Base-by-base conservation (phyloP, 2,888 invertebrate species). In the Zaprionus lineosus region DNA sequence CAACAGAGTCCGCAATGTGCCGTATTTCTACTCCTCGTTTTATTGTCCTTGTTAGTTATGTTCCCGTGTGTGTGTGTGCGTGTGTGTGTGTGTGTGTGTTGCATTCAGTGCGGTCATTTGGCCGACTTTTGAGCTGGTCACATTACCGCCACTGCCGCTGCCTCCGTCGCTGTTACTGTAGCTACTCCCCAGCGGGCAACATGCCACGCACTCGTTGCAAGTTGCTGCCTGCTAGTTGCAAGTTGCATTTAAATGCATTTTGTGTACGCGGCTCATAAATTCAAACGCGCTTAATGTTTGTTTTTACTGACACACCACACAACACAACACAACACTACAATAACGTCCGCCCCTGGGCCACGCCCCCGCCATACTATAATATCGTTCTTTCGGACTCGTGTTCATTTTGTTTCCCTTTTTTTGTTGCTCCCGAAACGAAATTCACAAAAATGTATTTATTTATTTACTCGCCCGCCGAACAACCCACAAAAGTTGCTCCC, bases 21-120 rank as follows among this genome's bases (percentile, higher is more conserved):
- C 9, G 43, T 28, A 51, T n/a, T 40, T 50, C 52, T 47, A 58
- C 53, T 44, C 41, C 21, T 60, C 47, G 37, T 47, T 69, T 50
- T 63, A 28, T 48, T 28, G 34, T 40, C 57, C 52, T 56, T 65
- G 58, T 62, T 59, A 34, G 41, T 12, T 28, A 51, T 60, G 59
- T 48, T 56, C 43, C 64, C 48, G 57, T 64, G 62, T 63, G 68
- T 24, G 24, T n/a, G 6, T 24, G 24, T 24, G 6, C 8, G 6
- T 21, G 21, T 7, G 7, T 4, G 6, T 24, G 24, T 58, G 52
- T 56, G 65, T 66, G 72, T 64, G 76, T 61, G 71, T 75, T 72
- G 76, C 84, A 81, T 81, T 76, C 59, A 46, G 67, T 84, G 84
- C 52, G 77, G 82, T 82, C 78, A 84, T 84, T 84, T 77, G 74